A percentile compares a stretch with the other conserved stretches of the same genome.
phyloP scores from a whole-genome alignment of 2,113 vertebrate species.

The Equus przewalskii region DNA sequence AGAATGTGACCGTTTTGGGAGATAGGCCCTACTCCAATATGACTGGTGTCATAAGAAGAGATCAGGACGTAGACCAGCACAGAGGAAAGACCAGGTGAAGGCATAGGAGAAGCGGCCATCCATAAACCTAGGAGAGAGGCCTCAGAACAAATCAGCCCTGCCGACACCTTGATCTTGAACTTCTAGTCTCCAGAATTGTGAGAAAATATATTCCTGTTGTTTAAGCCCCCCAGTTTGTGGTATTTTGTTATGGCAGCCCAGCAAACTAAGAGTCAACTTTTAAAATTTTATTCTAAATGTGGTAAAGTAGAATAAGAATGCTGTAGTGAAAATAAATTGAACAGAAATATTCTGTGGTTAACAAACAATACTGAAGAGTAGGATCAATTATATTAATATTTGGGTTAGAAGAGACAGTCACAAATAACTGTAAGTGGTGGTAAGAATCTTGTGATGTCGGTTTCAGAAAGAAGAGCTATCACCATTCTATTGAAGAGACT shows the following conservation, averaged over 20 bases:
- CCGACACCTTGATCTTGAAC: not conserved
- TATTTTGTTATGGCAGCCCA: not conserved
- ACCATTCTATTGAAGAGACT: not conserved
- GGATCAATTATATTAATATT: not conserved
- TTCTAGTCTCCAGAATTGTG: not conserved
- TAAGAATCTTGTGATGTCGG: not conserved
- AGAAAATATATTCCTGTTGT: not conserved
- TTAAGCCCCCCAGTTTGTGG: not conserved
- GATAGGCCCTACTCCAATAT: too few species aligned
- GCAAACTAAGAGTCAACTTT: not conserved
- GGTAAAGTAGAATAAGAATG: not conserved
- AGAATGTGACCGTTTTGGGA: not conserved
- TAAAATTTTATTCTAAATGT: not conserved
- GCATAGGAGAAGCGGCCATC: not conserved
- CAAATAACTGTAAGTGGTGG: not conserved
- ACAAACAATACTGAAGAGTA: not conserved
- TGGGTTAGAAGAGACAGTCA: not conserved
- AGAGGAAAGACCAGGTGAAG: not conserved
- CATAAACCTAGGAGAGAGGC: not conserved
- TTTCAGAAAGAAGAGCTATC: not conserved
- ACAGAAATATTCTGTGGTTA: not conserved
- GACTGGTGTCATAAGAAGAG: not conserved
- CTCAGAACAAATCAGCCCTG: not conserved
- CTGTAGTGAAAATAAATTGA: not conserved
- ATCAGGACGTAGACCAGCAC: not conserved